Base-by-base conservation (phyloP, 2,113 vertebrate species). In the Galeopterus variegatus region DNA sequence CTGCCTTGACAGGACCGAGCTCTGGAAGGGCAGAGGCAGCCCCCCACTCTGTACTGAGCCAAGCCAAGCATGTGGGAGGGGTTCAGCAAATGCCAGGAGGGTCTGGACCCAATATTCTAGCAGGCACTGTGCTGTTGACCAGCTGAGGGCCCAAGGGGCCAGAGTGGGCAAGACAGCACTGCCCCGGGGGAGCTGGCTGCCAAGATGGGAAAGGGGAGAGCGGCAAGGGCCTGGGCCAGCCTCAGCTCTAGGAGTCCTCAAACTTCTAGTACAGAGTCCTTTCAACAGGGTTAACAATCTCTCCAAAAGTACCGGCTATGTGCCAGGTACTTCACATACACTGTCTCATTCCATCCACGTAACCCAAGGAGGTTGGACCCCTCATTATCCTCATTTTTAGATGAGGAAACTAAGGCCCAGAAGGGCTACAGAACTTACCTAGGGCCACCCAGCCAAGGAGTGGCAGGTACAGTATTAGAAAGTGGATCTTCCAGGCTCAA, bases 401-500 rank as follows among this genome's bases (percentile, higher is more conserved):
- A 23, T 72, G 56, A 56, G 83, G 45, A 77, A 87, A 80, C 83
- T 65, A 62, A 58, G 73, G 75, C 33, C 69, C 50, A 56, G 3
- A 56, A 41, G 5, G 5, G 18, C 73, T 69, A 69, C 56, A 26
- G 52, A 58, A 56, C n/a, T 26, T 52, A 64, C 45, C 24, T 36
- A 82, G 75, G 86, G 41, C 67, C 54, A 60, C 67, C 45, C n/a
- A 69, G 90, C 45, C 65, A 76, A 76, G 58, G 81, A 70, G 48
- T 7, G 26, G 36, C 33, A 64, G 33, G 45, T 9, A 28, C 5
- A 21, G 41, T 14, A 6, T 65, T 13, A 54, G 80, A 76, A 31
- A 54, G 41, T 33, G 52, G 36, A 24, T 19, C 58, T 58, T 67
- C 58, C 56, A 41, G 18, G 76, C 77, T 80, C 62, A 87, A 19